Conservation (phyloP, 2,113 vertebrate genomes). For the Oostethus manadensis region DNA sequence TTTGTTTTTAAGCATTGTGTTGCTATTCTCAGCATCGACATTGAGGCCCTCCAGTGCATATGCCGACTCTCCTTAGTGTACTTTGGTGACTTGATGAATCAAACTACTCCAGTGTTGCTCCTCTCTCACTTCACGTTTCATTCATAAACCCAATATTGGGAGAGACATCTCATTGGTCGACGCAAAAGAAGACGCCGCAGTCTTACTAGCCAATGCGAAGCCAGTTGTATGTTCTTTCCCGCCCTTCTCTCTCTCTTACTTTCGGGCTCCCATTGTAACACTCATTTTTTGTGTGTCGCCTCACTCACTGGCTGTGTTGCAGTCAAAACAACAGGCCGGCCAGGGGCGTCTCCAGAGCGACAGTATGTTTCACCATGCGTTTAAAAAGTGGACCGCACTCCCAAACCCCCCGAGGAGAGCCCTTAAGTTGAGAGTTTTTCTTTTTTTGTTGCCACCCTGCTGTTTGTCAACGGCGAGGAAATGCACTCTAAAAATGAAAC, state of each 20-base stretch:
- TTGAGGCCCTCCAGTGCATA: conserved; percentile 13
- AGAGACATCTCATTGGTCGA: conserved; percentile 44
- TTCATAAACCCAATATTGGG: conserved; percentile 65
- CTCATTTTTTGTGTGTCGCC: conserved; percentile 39
- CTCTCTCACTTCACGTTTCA: conserved; percentile 54
- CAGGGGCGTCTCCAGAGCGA: conserved; percentile 11
- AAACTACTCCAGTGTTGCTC: conserved; percentile 51
- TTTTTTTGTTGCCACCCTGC: conserved; percentile 7
- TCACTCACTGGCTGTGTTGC: conserved; percentile 28
- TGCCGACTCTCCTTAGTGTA: conserved; percentile 10
- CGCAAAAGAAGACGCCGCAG: conserved; percentile 50
- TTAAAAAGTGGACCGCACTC: conserved; percentile 8
- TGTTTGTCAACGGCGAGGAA: conserved; percentile 22
- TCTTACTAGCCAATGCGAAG: conserved; percentile 48
- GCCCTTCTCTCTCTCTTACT: conserved; percentile 32
- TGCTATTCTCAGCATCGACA: neutral
- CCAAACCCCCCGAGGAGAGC: conserved; percentile 7
- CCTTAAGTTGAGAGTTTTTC: conserved; percentile 29
- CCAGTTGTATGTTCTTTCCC: conserved; percentile 42
- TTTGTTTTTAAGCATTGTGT: neutral
- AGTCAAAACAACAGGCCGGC: conserved; percentile 43
- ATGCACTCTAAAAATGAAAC: conserved; percentile 55
- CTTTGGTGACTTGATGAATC: conserved; percentile 44
- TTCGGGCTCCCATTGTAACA: conserved; percentile 50
- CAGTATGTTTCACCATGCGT: conserved; percentile 4